A percentile compares a stretch with the other conserved stretches of the same genome.
phyloP scores from a whole-genome alignment of 2,888 invertebrate species.

The Chrysodeixis includens region DNA sequence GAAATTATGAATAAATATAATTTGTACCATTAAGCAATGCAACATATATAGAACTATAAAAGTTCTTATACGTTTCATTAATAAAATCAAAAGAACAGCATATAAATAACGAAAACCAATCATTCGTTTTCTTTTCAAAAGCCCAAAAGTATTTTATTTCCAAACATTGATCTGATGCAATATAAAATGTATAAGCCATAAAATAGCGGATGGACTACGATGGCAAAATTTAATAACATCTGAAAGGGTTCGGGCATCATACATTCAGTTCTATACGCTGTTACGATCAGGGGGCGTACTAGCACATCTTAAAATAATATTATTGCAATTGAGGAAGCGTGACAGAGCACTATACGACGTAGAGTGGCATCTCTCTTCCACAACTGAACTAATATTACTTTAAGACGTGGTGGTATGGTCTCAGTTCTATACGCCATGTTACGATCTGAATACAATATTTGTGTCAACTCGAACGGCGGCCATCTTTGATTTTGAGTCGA shows the following conservation, averaged over 20 bases:
- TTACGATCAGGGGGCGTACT: not conserved
- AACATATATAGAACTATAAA: too few species aligned
- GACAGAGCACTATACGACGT: not conserved
- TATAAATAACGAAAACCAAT: not conserved
- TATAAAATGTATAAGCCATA: slow-evolving; percentile 29
- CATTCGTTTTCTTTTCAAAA: not conserved
- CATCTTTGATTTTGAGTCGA: slow-evolving; percentile 21
- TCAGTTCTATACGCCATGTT: slow-evolving; percentile 15
- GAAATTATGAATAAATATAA: too few species aligned
- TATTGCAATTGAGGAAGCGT: not conserved
- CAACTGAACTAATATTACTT: not conserved
- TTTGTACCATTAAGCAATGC: too few species aligned
- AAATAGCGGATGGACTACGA: slow-evolving; percentile 23
- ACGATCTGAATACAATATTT: slow-evolving; percentile 36
- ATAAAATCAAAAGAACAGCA: too few species aligned
- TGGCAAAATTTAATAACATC: slow-evolving; percentile 41
- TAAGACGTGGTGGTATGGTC: not conserved
- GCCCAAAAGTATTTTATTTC: slow-evolving; percentile 4
- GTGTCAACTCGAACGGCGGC: slow-evolving; percentile 10
- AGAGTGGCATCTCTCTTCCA: not conserved
- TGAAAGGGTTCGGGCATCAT: slow-evolving; percentile 26
- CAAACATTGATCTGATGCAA: slow-evolving; percentile 10
- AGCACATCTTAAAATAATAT: not conserved
- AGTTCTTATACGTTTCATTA: too few species aligned
- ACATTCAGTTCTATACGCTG: slow-evolving; percentile 6